These are phyloP conservation scores for Agapostemon virescens DNA, from an alignment of 2,888 invertebrate genomes.

Conservation along the genomic window DNA sequence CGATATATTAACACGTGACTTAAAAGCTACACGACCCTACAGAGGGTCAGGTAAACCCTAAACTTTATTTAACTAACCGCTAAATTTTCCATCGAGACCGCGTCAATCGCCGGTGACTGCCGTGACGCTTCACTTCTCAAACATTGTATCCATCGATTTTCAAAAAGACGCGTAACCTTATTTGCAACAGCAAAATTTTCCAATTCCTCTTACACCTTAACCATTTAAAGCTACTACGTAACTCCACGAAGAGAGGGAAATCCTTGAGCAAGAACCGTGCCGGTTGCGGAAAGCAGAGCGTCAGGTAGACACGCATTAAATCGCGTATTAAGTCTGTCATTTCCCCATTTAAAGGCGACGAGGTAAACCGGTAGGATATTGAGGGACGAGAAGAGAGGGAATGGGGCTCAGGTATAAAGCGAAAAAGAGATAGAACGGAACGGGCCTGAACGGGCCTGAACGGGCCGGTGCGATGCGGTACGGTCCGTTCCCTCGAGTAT, in stretches of 20 bases:
- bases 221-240: neutral
- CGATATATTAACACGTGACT: too few relatives aligned
- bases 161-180: too few relatives aligned
- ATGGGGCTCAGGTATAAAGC: constrained; percentile 5
- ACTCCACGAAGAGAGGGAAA: neutral
- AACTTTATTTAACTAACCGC: too few relatives aligned
- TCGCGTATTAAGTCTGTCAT: constrained; percentile 59
- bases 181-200: too few relatives aligned
- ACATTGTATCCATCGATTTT: too few relatives aligned
- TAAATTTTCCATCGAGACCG: too few relatives aligned
- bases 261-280: neutral
- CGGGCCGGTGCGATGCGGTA: constrained; percentile 43
- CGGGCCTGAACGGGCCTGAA: constrained; percentile 23
- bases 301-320: constrained; percentile 49
- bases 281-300: constrained; percentile 25
- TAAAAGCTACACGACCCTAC: too few relatives aligned
- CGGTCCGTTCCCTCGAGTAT: constrained; percentile 41
- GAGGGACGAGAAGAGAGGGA: neutral
- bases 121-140: too few relatives aligned
- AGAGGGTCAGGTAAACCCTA: too few relatives aligned
- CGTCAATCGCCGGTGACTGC: too few relatives aligned
- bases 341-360: constrained; percentile 54
- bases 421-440: constrained; percentile 24
- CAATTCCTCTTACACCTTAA: too few relatives aligned
- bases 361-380: constrained; percentile 51